Conservation (phyloP, 2,113 vertebrate species). For the Epinephelus cyanopodus region DNA sequence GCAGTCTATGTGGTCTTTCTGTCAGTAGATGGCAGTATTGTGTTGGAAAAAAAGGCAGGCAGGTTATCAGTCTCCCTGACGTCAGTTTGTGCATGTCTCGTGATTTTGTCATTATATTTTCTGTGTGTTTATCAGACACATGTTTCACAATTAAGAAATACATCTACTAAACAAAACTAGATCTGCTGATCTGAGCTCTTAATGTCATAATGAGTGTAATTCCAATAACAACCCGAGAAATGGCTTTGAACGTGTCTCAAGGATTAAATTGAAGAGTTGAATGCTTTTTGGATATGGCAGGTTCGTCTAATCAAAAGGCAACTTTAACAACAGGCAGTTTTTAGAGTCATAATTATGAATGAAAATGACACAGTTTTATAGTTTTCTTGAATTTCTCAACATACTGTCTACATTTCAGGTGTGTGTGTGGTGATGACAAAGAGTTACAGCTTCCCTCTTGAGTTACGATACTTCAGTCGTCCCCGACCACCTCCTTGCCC, state of each 20-base stretch:
- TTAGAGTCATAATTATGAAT: background rate
- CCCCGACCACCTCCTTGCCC: background rate
- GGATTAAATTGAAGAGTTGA: background rate
- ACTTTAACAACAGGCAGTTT: background rate
- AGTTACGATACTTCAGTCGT: conserved; percentile 8
- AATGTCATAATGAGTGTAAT: background rate
- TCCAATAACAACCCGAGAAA: too few relatives aligned
- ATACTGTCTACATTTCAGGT: background rate
- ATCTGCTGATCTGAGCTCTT: background rate
- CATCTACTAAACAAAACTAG: background rate
- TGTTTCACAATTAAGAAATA: background rate
- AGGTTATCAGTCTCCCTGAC: background rate
- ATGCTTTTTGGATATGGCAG: background rate
- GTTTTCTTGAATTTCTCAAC: background rate
- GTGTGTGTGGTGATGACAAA: background rate
- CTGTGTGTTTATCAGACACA: background rate
- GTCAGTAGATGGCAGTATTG: conserved; percentile 84
- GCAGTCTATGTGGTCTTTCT: background rate
- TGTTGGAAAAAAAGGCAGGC: conserved; percentile 44
- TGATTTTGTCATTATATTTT: conserved; percentile 6
- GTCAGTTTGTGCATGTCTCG: background rate
- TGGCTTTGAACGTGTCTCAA: background rate
- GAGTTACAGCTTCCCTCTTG: background rate
- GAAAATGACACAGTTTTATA: background rate
- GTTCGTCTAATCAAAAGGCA: background rate